Evolutionary conservation across 2,797 vertebrate species (phyloP).

Genomic region (Hybognathus amarus): DNA sequence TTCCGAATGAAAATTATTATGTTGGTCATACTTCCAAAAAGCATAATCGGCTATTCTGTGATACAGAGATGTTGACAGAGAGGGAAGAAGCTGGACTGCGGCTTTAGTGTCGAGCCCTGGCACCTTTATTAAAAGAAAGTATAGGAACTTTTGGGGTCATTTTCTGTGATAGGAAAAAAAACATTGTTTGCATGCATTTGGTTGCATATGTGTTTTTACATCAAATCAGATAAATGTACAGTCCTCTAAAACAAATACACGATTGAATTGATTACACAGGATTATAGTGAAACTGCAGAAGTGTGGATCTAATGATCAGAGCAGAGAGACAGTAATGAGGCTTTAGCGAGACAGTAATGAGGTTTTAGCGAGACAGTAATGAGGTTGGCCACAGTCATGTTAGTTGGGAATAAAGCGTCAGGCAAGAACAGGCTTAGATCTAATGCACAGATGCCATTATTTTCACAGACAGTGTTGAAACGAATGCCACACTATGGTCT

Average conservation of each 20-base stretch:
- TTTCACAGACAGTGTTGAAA: neutral
- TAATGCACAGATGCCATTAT: neutral
- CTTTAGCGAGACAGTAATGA: constrained; percentile 6
- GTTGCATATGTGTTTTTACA: constrained; percentile 26
- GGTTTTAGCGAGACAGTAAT: neutral
- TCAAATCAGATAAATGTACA: neutral
- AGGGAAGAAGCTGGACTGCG: no score
- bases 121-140: neutral
- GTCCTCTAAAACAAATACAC: neutral
- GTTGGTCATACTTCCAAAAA: no score
- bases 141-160: neutral
- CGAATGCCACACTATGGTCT: neutral
- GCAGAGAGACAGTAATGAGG: constrained; percentile 8
- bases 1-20: no score
- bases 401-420: neutral
- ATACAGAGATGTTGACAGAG: no score
- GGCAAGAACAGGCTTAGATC: no score
- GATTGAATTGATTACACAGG: neutral
- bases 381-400: neutral
- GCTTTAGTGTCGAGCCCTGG: neutral
- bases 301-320: constrained; percentile 48
- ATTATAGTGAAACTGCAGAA: constrained; percentile 2
- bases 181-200: neutral
- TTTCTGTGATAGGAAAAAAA: neutral
- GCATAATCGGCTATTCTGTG: no score